Evolutionary conservation across 2,888 invertebrate genomes (phyloP), one percentile per base, ranked within the genome.

Genomic region (Agrilus cyanescens): DNA sequence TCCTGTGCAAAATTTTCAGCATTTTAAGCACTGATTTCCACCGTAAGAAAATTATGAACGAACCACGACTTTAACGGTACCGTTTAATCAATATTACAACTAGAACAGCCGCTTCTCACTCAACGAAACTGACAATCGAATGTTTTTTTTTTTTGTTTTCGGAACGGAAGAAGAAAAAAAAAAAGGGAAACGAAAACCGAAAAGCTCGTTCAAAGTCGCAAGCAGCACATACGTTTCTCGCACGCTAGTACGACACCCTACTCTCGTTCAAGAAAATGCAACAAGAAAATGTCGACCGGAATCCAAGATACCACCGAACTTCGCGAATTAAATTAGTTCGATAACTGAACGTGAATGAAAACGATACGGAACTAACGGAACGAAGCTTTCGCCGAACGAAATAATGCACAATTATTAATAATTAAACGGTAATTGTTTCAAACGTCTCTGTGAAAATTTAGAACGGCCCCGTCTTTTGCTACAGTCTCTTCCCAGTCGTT

Each of bases 371-470:
- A 25, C 25, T 25, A 10, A 25, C 10, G 10, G 10, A 25, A 25
- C 25, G 10, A 25, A 25, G 25, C 25, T 25, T 25, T 25, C 10
- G 25, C 10, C 10, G 10, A 25, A 25, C 25, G 25, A 25, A 2
- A 25, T 10, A 25, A 25, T 25, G 2, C 25, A 51, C 58, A 56
- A 55, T 55, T 53, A 54, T 53, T 54, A 54, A 56, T 60, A 61
- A 60, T 62, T 61, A 56, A 58, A 58, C 55, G 57, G 52, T 60
- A 60, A 56, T 56, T 55, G 54, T 57, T 59, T 57, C 55, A 62
- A 59, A 60, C 57, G 57, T 50, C 56, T 56, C 52, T 59, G 58
- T 63, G 62, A 58, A 57, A 64, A 62, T 64, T 65, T 61, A 58
- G 60, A 59, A 57, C 60, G 54, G 53, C 57, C 56, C 57, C 58